phyloP scores from a whole-genome alignment of 1,140 invertebrate genomes.

The Triops longicaudatus region DNA sequence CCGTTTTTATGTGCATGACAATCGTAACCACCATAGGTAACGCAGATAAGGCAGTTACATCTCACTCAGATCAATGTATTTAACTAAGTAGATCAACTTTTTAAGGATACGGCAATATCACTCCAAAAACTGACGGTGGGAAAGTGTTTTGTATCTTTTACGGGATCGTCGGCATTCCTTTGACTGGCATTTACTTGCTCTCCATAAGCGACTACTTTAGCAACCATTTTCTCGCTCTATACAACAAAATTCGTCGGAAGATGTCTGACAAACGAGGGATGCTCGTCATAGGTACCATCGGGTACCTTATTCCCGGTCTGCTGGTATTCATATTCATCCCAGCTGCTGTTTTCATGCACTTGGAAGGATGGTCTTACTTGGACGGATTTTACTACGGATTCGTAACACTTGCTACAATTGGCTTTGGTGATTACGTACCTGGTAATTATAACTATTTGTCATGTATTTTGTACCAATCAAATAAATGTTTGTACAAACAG shows the following conservation, averaged over 20 bases:
- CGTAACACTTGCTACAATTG: constrained; percentile 46
- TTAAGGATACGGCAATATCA: constrained; percentile 38
- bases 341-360: constrained; percentile 42
- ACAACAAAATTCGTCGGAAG: constrained; percentile 39
- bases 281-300: constrained; percentile 28
- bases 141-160: constrained; percentile 48
- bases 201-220: constrained; percentile 34
- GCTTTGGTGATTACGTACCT: constrained; percentile 47
- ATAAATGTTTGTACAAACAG: constrained; percentile 7
- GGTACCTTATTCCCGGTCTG: constrained; percentile 40
- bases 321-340: constrained; percentile 45
- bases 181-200: constrained; percentile 37
- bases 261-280: not conserved
- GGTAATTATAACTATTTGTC: constrained; percentile 34
- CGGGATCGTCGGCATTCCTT: constrained; percentile 47
- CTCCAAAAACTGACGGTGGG: constrained; percentile 45
- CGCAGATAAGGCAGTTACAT: not conserved
- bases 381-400: constrained; percentile 47
- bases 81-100: constrained; percentile 42
- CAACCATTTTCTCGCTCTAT: constrained; percentile 37
- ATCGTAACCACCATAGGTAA: constrained; percentile 50
- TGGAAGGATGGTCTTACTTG: constrained; percentile 47
- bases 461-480: too few species aligned
- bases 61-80: constrained; percentile 29
- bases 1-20: constrained; percentile 48